phyloP scores from a whole-genome alignment of 2,113 vertebrate species.

The Tylochromis polylepis region DNA sequence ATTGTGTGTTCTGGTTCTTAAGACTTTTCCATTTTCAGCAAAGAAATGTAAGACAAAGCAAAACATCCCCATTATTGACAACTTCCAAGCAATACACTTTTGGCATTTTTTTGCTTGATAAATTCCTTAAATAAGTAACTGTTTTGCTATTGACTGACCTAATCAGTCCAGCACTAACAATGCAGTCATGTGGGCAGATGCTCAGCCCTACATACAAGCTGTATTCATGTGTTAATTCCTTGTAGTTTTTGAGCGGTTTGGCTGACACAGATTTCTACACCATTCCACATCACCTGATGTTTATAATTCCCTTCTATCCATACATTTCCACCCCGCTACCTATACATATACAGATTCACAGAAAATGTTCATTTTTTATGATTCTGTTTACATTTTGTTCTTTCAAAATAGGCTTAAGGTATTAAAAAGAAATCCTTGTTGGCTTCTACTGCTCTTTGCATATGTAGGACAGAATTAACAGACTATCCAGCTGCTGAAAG shows the following conservation, averaged over 20 bases:
- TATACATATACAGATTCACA: not conserved
- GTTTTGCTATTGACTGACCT: not conserved
- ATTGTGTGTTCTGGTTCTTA: not conserved
- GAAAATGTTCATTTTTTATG: not conserved
- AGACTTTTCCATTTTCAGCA: not conserved
- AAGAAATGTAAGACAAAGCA: not conserved
- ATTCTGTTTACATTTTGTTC: not conserved
- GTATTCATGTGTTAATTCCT: not conserved
- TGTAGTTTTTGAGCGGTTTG: not conserved
- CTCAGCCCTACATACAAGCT: not conserved
- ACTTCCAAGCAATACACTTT: not conserved
- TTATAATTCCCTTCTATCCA: constrained; percentile 4
- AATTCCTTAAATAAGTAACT: rapidly evolving
- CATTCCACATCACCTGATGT: not conserved
- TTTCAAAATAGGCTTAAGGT: not conserved
- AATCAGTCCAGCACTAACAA: not conserved
- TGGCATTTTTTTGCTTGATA: rapidly evolving
- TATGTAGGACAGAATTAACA: not conserved
- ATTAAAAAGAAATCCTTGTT: not conserved
- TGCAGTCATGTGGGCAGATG: not conserved
- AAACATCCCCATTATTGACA: not conserved
- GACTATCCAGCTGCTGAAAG: not conserved
- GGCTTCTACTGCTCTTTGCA: not conserved
- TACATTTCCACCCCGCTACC: not conserved
- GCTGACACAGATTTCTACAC: not conserved